Conservation (phyloP, 2,113 vertebrate genomes). For the Crotalus viridis region DNA sequence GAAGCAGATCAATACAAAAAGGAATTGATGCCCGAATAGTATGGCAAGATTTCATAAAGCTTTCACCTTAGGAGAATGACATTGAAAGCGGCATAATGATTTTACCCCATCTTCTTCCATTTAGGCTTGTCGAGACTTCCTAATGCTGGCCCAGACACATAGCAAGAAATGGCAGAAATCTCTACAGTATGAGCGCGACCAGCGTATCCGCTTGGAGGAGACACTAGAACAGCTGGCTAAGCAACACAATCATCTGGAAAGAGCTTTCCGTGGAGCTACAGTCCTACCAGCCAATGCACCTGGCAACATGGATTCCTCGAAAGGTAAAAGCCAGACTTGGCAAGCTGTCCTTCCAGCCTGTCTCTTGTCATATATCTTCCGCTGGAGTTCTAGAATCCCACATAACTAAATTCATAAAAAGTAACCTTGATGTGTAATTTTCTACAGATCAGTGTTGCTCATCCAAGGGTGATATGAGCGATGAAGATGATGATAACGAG, state of each 20-base stretch:
- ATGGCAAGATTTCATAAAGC: neutral
- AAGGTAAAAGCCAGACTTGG: slow-evolving; percentile 69
- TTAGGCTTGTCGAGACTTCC: slow-evolving; percentile 91
- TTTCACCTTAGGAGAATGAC: rapidly evolving
- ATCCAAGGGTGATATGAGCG: slow-evolving; percentile 88
- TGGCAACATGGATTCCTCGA: slow-evolving; percentile 67
- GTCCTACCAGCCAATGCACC: slow-evolving; percentile 76
- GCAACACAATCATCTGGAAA: slow-evolving; percentile 95
- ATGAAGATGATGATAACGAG: slow-evolving; percentile 94
- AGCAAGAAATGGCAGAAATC: slow-evolving; percentile 96
- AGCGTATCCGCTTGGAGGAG: slow-evolving; percentile 91
- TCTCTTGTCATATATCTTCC: neutral
- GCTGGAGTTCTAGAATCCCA: neutral
- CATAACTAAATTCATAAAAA: neutral
- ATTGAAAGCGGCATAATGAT: neutral
- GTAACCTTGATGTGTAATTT: neutral
- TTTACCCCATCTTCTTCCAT: neutral
- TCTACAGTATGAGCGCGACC: slow-evolving; percentile 88
- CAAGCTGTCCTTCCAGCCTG: neutral
- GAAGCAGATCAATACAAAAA: rapidly evolving
- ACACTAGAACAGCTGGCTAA: slow-evolving; percentile 94
- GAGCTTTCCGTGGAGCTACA: slow-evolving; percentile 90
- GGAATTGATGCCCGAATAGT: neutral
- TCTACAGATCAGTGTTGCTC: slow-evolving; percentile 73
- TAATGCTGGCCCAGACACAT: slow-evolving; percentile 87